Percentiles rank a stretch among this genome's conserved stretches.
These are phyloP conservation scores for Casuarius casuarius DNA, from an alignment of 2,113 vertebrate species.

Conservation along the genomic window DNA sequence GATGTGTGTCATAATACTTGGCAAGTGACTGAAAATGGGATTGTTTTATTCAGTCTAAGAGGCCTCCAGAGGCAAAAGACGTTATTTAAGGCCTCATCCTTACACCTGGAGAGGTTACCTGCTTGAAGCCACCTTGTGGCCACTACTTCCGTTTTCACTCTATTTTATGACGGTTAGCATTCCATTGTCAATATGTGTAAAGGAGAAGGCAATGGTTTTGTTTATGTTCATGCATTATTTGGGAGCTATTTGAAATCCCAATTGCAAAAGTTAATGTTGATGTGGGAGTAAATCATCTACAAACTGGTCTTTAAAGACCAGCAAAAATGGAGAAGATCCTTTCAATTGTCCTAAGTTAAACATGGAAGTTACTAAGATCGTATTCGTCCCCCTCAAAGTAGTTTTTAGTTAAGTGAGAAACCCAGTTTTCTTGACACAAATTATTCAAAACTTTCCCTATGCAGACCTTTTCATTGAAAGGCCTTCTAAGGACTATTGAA, in stretches of 20 bases:
- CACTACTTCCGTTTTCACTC: not conserved
- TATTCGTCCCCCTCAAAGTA: not conserved
- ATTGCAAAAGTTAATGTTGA: not conserved
- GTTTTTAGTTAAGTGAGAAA: not conserved
- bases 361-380: not conserved
- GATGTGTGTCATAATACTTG: not conserved
- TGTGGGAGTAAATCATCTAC: not conserved
- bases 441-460: not conserved
- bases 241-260: not conserved
- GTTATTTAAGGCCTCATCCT: not conserved
- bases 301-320: not conserved
- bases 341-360: not conserved
- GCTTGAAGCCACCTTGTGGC: not conserved
- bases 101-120: not conserved
- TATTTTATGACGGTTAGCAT: not conserved
- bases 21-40: not conserved
- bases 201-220: not conserved
- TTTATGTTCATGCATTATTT: not conserved
- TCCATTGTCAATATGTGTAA: not conserved
- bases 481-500: constrained; percentile 37
- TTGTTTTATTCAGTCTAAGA: not conserved
- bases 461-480: not conserved
- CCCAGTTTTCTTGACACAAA: not conserved
- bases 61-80: not conserved
- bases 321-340: not conserved